Evolutionary conservation across 2,888 invertebrate genomes (phyloP).

Genomic region (Venusia cambrica): DNA sequence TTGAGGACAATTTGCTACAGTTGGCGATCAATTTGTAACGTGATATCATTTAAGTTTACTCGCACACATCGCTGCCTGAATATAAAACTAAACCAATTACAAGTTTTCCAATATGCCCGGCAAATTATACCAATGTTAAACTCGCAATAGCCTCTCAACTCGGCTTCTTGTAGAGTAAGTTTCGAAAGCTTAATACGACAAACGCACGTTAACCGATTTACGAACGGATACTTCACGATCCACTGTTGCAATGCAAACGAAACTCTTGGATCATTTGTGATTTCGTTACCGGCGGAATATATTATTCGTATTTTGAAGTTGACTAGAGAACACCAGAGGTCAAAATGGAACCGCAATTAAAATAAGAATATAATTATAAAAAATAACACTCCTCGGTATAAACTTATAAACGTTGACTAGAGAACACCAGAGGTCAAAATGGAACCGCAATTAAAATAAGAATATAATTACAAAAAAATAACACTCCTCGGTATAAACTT

Average conservation of each 20-base stretch:
- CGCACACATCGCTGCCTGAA: slow-evolving; percentile 57
- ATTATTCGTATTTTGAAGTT: too few relatives aligned
- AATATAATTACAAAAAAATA: too few relatives aligned
- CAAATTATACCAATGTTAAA: slow-evolving; percentile 71
- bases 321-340: too few relatives aligned
- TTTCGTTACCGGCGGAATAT: too few relatives aligned
- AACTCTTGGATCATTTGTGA: slow-evolving; percentile 4
- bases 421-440: too few relatives aligned
- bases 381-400: too few relatives aligned
- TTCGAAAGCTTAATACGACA: slow-evolving; percentile 40
- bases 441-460: too few relatives aligned
- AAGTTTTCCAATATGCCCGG: slow-evolving; percentile 75
- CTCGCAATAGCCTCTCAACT: slow-evolving; percentile 56
- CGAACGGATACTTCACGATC: slow-evolving; percentile 24
- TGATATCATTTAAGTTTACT: slow-evolving; percentile 60
- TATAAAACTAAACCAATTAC: slow-evolving; percentile 77
- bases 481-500: too few relatives aligned
- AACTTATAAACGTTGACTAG: too few relatives aligned
- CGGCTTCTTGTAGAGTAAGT: slow-evolving; percentile 55
- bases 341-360: too few relatives aligned
- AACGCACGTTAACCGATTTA: slow-evolving; percentile 36
- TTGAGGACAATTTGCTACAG: slow-evolving; percentile 24
- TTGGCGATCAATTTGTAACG: slow-evolving; percentile 44
- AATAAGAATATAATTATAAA: too few relatives aligned
- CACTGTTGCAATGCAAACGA: slow-evolving; percentile 5